Base-by-base conservation (phyloP, 2,797 vertebrate species). In the Urocyon cinereoargenteus region DNA sequence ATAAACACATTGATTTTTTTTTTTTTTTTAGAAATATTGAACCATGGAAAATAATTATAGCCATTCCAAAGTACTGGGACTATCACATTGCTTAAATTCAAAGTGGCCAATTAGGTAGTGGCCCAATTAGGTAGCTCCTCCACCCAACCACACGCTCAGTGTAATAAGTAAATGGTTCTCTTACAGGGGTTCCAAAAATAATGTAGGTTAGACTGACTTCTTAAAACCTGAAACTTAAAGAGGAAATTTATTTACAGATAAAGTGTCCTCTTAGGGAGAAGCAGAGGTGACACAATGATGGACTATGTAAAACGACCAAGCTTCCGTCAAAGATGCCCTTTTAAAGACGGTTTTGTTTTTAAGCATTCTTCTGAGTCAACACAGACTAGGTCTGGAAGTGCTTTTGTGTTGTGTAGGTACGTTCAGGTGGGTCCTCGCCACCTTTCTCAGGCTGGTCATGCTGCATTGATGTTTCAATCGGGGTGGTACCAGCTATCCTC, bases 1-100 rank as follows among this genome's bases (percentile, higher is more conserved):
- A 96, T 70, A 93, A 94, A 82, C 53, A 82, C 53, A 86, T 82
- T 70, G 96, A 93, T 95, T 73, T 85, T 45, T 36, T 9, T 28
- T 70, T 59, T 34, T 96, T 84, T 86, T 81, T 28, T 5, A 66
- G 85, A 86, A 91, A 84, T 93, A 96, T 14, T 66, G 82, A 97
- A 70, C 79, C 78, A 83, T 16, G 64, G 90, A 96, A 97, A 96
- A 96, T 86, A 95, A 95, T 96, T 83, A 94, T 2, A 92, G 89
- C 84, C 73, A 91, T 96, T 86, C 66, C 70, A 36, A 96, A 92
- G 49, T 36, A n/a, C 53, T 11, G 75, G 73, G 61, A 86, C 66
- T 87, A 79, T 83, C 89, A 77, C 22, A 45, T n/a, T 86, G 90
- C 86, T 83, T 61, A 86, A 81, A 22, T 79, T 86, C 85, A 81